These are phyloP conservation scores for Lingula anatina DNA, from an alignment of 2,888 invertebrate species.

Conservation along the genomic window DNA sequence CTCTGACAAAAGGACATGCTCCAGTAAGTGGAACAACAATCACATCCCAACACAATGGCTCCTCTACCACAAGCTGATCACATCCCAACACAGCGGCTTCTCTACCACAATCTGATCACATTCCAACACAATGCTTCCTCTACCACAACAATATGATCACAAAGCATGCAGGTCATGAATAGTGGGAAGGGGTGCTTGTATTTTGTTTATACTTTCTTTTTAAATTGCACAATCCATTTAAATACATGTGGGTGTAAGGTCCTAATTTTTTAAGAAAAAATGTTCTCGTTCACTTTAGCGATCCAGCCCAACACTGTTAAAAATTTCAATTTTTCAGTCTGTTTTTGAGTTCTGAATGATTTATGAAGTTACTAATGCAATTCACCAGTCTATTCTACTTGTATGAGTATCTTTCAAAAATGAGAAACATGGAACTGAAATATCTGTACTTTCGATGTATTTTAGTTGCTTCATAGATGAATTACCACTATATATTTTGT, in stretches of 20 bases:
- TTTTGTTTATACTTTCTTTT: neutral
- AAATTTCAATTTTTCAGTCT: neutral
- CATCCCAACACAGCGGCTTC: too few species aligned
- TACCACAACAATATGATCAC: too few species aligned
- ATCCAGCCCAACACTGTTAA: neutral
- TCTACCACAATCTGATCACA: too few species aligned
- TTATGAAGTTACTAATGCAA: neutral
- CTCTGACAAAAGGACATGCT: slow-evolving; percentile 17
- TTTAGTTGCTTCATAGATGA: too few species aligned
- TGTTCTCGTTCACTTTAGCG: too few species aligned
- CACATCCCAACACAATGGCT: neutral
- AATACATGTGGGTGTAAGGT: neutral
- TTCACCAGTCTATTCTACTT: neutral
- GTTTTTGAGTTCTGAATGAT: neutral
- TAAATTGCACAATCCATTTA: neutral
- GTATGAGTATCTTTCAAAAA: too few species aligned
- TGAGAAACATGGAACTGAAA: too few species aligned
- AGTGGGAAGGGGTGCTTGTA: too few species aligned
- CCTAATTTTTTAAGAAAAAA: too few species aligned
- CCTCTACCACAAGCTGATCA: neutral
- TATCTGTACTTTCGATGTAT: too few species aligned
- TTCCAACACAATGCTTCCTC: too few species aligned
- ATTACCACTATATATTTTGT: neutral
- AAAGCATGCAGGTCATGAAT: too few species aligned
- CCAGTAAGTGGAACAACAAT: slow-evolving; percentile 13